Evolutionary conservation across 2,113 vertebrate species (phyloP).

Genomic region (Nyctibius bracteatus): DNA sequence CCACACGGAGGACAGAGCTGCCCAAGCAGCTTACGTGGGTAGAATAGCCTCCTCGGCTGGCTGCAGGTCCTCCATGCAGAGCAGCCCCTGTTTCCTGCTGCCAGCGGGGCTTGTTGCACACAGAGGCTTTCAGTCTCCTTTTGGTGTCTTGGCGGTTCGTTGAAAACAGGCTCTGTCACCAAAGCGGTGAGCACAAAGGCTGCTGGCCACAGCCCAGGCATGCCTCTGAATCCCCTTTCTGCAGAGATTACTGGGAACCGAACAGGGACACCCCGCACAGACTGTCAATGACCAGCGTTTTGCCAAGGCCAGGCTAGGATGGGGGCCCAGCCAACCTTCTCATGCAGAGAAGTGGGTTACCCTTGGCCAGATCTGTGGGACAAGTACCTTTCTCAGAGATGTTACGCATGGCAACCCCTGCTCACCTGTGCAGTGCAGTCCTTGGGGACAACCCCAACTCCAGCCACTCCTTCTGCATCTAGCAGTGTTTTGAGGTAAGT

Average conservation of each 20-base stretch:
- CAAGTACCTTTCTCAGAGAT: background rate
- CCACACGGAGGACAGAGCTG: background rate
- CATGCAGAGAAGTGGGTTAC: background rate
- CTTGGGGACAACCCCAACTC: background rate
- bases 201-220: background rate
- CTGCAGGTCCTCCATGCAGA: background rate
- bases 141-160: background rate
- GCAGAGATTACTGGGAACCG: background rate
- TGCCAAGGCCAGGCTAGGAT: background rate
- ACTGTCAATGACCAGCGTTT: background rate
- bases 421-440: background rate
- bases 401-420: fast-evolving
- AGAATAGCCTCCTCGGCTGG: background rate
- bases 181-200: background rate
- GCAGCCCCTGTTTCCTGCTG: background rate
- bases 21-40: background rate
- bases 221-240: background rate
- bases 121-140: background rate
- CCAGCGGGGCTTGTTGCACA: background rate
- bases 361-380: background rate
- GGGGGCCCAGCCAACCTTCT: background rate
- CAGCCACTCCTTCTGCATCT: background rate
- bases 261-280: background rate
- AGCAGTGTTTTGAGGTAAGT: background rate
- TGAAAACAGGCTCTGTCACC: background rate